Evolutionary conservation across 2,888 invertebrate species (phyloP).

Genomic region (Coleophora flavipennella): DNA sequence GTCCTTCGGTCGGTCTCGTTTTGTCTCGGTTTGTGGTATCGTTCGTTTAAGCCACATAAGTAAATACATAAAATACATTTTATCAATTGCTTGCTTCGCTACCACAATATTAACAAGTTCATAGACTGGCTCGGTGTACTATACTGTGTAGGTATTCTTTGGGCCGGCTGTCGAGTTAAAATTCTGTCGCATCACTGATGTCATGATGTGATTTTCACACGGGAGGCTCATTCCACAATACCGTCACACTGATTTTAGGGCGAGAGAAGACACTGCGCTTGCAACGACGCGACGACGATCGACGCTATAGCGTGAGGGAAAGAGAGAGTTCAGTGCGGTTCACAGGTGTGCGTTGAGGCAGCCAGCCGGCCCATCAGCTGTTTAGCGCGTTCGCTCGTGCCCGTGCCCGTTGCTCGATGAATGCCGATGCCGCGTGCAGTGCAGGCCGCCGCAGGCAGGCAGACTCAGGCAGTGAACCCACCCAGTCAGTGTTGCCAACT

Average conservation of each 20-base stretch:
- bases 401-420: constrained; percentile 46
- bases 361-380: constrained; percentile 60
- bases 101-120: too few relatives aligned
- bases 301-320: constrained; percentile 33
- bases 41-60: too few relatives aligned
- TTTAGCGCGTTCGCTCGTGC: constrained; percentile 50
- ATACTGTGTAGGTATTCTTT: too few relatives aligned
- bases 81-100: constrained; percentile 9
- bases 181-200: too few relatives aligned
- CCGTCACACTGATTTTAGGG: constrained; percentile 42
- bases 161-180: too few relatives aligned
- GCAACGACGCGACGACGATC: constrained; percentile 20
- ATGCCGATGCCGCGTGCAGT: constrained; percentile 16
- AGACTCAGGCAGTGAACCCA: too few relatives aligned
- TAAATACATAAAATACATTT: too few relatives aligned
- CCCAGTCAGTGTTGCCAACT: too few relatives aligned
- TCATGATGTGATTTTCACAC: constrained; percentile 22
- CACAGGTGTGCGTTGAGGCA: constrained; percentile 60
- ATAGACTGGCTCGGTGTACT: too few relatives aligned
- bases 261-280: constrained; percentile 40
- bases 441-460: constrained; percentile 20
- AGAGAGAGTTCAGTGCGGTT: constrained; percentile 45
- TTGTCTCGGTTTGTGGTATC: too few relatives aligned
- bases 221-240: constrained; percentile 28
- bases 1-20: too few relatives aligned